A percentile compares a stretch with the other conserved stretches of the same genome.
phyloP scores from a whole-genome alignment of 2,888 invertebrate genomes.

The Heliconius hortense region DNA sequence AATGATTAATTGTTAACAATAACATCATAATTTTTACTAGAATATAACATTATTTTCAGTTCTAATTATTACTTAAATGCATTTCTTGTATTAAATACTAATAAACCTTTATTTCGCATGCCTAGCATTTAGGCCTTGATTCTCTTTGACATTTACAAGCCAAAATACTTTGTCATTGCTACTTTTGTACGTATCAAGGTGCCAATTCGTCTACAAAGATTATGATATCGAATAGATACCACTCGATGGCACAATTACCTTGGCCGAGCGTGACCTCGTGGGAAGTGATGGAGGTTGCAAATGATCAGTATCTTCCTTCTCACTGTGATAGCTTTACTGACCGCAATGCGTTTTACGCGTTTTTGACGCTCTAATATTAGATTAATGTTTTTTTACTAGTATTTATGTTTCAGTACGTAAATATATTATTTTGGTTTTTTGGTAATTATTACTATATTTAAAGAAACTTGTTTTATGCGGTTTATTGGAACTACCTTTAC shows the following conservation, averaged over 20 bases:
- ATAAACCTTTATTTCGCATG: neutral
- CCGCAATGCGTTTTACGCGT: constrained; percentile 24
- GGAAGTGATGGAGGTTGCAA: constrained; percentile 48
- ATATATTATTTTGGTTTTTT: neutral
- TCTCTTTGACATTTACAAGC: neutral
- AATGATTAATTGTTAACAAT: no score
- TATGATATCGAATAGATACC: constrained; percentile 23
- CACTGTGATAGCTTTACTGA: constrained; percentile 39
- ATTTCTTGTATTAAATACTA: neutral
- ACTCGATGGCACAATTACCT: constrained; percentile 65
- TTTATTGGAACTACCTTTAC: no score
- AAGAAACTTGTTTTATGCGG: no score
- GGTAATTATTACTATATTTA: neutral
- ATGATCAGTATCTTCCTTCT: constrained; percentile 52
- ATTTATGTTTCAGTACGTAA: neutral
- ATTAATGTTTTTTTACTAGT: neutral
- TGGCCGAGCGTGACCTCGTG: constrained; percentile 70
- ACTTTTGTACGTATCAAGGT: constrained; percentile 2
- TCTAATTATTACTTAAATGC: neutral
- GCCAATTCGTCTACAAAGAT: constrained; percentile 22
- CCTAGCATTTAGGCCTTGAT: neutral
- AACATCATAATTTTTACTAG: neutral
- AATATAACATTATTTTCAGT: neutral
- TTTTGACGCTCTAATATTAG: constrained; percentile 7
- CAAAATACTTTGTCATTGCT: neutral